These are phyloP conservation scores for Habrosyne pyritoides DNA, from an alignment of 2,888 invertebrate species.

Conservation along the genomic window DNA sequence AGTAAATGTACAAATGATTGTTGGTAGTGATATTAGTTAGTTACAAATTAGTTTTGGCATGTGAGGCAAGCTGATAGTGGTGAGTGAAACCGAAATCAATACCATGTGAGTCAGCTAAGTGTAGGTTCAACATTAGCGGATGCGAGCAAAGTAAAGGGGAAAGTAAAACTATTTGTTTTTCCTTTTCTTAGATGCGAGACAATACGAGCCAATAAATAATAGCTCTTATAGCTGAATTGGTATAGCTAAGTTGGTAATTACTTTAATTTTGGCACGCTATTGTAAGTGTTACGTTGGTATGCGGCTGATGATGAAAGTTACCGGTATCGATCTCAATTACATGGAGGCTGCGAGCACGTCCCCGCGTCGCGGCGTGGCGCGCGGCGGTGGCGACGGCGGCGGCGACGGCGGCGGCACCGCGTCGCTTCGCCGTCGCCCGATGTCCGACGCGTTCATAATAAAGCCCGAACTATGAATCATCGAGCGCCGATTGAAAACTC, in stretches of 20 bases:
- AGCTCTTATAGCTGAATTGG: conserved; percentile 32
- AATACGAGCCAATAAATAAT: conserved; percentile 52
- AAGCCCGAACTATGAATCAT: conserved; percentile 60
- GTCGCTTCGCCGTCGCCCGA: conserved; percentile 10
- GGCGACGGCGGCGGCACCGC: conserved; percentile 9
- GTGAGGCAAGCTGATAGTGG: conserved; percentile 62
- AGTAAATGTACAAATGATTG: too few relatives aligned
- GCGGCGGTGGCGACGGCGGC: too few relatives aligned
- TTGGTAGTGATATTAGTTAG: too few relatives aligned
- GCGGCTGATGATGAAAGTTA: conserved; percentile 68
- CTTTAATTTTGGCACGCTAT: conserved; percentile 58
- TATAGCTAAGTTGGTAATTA: conserved; percentile 46
- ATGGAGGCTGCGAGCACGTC: conserved; percentile 52
- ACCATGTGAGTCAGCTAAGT: conserved; percentile 75
- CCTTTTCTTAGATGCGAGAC: conserved; percentile 60
- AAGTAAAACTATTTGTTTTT: conserved; percentile 80
- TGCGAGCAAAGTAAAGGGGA: conserved; percentile 75
- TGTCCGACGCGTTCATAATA: conserved; percentile 29
- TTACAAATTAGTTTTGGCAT: conserved; percentile 45
- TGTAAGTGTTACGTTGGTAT: conserved; percentile 58
- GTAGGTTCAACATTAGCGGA: conserved; percentile 73
- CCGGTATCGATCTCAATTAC: conserved; percentile 61
- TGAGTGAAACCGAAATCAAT: conserved; percentile 77
- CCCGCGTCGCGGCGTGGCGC: conserved; percentile 23
- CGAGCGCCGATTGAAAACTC: conserved; percentile 60